Conservation (phyloP, 1,140 invertebrate genomes). For the Helicoverpa armigera region DNA sequence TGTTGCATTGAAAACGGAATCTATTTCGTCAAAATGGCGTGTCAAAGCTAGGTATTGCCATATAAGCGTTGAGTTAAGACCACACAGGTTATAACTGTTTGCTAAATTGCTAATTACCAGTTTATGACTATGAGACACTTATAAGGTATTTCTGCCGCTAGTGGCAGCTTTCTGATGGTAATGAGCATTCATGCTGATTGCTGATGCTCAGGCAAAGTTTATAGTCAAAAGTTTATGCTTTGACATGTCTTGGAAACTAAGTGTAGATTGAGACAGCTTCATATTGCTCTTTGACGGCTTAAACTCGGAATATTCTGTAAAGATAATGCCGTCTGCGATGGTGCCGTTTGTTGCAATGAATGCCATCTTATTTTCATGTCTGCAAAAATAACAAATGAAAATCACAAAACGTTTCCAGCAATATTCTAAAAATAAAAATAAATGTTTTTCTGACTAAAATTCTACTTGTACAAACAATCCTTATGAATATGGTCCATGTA, state of each 20-base stretch:
- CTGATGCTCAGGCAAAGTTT: background rate
- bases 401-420: too few relatives aligned
- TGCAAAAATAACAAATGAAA: too few relatives aligned
- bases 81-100: slow-evolving; percentile 24
- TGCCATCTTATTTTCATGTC: too few relatives aligned
- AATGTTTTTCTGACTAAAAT: background rate
- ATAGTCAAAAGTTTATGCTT: too few relatives aligned
- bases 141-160: slow-evolving; percentile 13
- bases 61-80: background rate
- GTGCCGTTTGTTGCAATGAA: too few relatives aligned
- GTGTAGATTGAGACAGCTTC: background rate
- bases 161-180: slow-evolving; percentile 24
- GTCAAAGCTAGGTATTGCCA: background rate
- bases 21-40: slow-evolving; percentile 18
- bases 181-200: slow-evolving; percentile 5
- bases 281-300: background rate
- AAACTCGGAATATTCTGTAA: background rate
- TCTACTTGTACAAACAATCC: background rate
- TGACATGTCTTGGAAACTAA: background rate
- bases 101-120: slow-evolving; percentile 38
- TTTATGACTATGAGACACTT: slow-evolving; percentile 31
- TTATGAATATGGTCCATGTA: background rate
- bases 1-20: background rate
- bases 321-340: background rate
- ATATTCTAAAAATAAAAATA: too few relatives aligned